phyloP scores from a whole-genome alignment of 2,888 invertebrate species.

The Lithophane semibrunnea region DNA sequence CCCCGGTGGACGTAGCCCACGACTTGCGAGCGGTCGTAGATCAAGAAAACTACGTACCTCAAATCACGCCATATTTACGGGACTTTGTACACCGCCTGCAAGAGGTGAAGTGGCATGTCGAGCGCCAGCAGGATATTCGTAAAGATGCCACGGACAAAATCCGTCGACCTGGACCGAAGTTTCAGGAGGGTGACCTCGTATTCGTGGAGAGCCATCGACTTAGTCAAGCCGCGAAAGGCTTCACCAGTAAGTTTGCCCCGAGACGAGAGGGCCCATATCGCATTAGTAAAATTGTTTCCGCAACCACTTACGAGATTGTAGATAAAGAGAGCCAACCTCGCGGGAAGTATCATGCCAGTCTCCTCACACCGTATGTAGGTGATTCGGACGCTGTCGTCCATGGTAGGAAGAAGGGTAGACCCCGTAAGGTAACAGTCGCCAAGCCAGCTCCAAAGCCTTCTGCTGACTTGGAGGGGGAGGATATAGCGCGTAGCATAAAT shows the following conservation, averaged over 20 bases:
- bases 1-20: background rate
- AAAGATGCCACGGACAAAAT: background rate
- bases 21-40: background rate
- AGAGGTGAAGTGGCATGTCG: background rate
- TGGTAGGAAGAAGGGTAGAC: no score
- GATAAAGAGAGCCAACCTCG: no score
- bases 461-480: no score
- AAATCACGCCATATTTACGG: slow-evolving; percentile 3
- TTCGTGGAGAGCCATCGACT: background rate
- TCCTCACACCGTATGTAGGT: no score
- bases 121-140: slow-evolving; percentile 7
- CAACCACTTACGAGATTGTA: no score
- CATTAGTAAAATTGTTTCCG: background rate
- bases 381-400: no score
- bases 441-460: no score
- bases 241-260: background rate
- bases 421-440: no score
- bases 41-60: slow-evolving; percentile 6
- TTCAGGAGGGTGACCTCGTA: slow-evolving; percentile 2
- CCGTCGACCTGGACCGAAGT: no score
- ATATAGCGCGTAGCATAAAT: no score
- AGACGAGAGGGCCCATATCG: background rate
- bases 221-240: background rate
- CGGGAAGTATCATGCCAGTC: no score
- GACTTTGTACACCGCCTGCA: background rate